Evolutionary conservation across 2,113 vertebrate species (phyloP).

Genomic region (Platysternon megacephalum): DNA sequence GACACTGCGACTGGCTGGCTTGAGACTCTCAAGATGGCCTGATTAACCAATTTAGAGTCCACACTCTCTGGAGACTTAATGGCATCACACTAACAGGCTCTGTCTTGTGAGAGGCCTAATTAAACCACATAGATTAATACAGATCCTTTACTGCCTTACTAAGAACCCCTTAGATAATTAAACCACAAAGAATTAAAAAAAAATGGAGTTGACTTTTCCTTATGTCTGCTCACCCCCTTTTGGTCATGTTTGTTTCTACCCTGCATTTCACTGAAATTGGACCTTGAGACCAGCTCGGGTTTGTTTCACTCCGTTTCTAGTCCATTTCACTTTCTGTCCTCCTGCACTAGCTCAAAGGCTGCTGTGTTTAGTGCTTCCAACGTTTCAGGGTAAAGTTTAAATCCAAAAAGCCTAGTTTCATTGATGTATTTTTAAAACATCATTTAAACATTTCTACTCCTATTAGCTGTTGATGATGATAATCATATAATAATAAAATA

Average conservation of each 20-base stretch:
- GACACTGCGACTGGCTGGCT: not conserved
- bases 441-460: not conserved
- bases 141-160: not conserved
- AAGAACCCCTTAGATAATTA: not conserved
- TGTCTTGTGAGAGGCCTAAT: not conserved
- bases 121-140: not conserved
- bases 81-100: not conserved
- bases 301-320: not conserved
- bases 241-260: not conserved
- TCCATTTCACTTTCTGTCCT: not conserved
- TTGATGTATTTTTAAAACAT: not conserved
- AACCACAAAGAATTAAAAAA: not conserved
- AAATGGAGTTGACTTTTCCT: not conserved
- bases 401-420: not conserved
- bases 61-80: not conserved
- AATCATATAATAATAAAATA: not conserved
- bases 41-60: not conserved
- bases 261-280: not conserved
- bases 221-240: not conserved
- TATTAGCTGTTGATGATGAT: not conserved
- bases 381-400: not conserved
- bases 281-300: not conserved
- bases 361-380: not conserved
- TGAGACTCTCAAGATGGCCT: not conserved
- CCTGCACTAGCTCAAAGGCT: not conserved